Evolutionary conservation across 2,113 vertebrate species (phyloP).

Genomic region (Macrotus californicus): DNA sequence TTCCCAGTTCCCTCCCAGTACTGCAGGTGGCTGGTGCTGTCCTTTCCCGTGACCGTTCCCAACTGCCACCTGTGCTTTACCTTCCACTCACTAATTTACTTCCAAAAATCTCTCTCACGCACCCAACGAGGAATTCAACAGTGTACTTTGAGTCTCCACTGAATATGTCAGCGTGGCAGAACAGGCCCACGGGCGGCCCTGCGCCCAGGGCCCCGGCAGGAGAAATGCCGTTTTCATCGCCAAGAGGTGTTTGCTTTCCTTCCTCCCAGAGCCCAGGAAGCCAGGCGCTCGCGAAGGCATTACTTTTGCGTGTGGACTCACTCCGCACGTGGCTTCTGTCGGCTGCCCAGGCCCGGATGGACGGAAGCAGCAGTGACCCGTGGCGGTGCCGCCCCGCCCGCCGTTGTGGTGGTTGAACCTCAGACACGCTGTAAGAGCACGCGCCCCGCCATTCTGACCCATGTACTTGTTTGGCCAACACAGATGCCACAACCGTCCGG

Average conservation of each 20-base stretch:
- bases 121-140: neutral
- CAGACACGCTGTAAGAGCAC: too few relatives aligned
- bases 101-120: neutral
- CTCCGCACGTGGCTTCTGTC: neutral
- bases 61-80: too few relatives aligned
- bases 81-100: too few relatives aligned
- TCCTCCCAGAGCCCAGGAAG: neutral
- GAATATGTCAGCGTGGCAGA: rapidly evolving
- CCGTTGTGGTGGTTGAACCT: neutral
- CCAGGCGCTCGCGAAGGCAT: neutral
- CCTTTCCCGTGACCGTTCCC: too few relatives aligned
- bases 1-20: too few relatives aligned
- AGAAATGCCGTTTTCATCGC: too few relatives aligned
- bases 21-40: too few relatives aligned
- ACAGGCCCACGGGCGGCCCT: too few relatives aligned
- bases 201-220: too few relatives aligned
- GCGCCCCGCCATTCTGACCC: slow-evolving; percentile 43
- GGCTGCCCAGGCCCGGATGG: neutral
- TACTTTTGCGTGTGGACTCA: too few relatives aligned
- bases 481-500: slow-evolving; percentile 90
- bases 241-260: neutral
- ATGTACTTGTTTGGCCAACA: slow-evolving; percentile 46
- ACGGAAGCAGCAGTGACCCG: too few relatives aligned
- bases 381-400: too few relatives aligned
- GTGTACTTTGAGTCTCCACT: rapidly evolving